Conservation (phyloP, 2,888 invertebrate species). For the Frankliniella fusca region DNA sequence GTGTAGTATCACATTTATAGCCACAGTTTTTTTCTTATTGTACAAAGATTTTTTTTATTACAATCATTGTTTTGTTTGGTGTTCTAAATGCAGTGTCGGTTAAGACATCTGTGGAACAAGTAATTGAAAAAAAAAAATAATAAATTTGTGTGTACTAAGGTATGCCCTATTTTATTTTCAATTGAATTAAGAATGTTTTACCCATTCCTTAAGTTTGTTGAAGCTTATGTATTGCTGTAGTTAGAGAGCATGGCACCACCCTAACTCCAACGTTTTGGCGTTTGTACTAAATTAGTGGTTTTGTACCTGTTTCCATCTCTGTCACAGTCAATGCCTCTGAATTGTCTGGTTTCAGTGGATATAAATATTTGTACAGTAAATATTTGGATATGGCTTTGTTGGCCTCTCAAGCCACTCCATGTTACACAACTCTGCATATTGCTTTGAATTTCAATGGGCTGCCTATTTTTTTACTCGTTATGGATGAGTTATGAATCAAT, state of each 20-base stretch:
- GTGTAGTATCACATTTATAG: neutral
- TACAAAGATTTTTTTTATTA: conserved; percentile 22
- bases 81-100: neutral
- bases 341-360: neutral
- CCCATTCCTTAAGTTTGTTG: neutral
- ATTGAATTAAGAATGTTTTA: neutral
- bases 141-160: neutral
- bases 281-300: neutral
- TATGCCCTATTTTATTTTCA: neutral
- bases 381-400: neutral
- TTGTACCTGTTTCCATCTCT: neutral
- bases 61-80: conserved; percentile 13
- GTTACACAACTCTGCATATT: neutral
- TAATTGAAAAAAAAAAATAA: conserved; percentile 4
- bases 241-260: neutral
- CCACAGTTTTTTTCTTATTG: neutral
- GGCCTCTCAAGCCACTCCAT: neutral
- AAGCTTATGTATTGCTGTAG: neutral
- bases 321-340: neutral
- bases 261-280: neutral
- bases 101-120: neutral
- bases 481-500: neutral
- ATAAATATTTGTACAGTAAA: neutral
- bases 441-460: neutral
- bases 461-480: neutral